phyloP scores from a whole-genome alignment of 1,140 invertebrate genomes.

The Zaprionus nigranus region DNA sequence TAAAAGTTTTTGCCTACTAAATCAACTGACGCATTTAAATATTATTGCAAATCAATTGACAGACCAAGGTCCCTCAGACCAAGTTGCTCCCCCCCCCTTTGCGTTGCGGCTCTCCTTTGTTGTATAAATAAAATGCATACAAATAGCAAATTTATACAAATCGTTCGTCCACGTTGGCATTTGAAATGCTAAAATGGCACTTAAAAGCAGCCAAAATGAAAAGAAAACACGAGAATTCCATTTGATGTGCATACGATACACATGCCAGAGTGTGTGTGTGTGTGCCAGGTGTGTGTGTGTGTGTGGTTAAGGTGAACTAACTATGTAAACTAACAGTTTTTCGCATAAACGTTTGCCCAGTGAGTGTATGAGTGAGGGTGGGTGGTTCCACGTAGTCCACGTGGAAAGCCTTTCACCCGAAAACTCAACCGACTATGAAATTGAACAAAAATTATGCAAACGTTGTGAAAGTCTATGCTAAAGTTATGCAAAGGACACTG shows the following conservation, averaged over 20 bases:
- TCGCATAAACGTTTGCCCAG: conserved; percentile 43
- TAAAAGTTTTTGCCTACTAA: conserved; percentile 28
- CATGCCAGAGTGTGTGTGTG: neutral
- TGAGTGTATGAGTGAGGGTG: conserved; percentile 13
- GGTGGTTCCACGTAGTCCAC: conserved; percentile 52
- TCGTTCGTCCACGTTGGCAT: too few species aligned
- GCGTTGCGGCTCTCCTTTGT: conserved; percentile 9
- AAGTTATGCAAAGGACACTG: conserved; percentile 74
- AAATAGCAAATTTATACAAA: conserved; percentile 84
- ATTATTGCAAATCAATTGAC: conserved; percentile 82
- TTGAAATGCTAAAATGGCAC: conserved; percentile 83
- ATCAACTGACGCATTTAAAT: conserved; percentile 78
- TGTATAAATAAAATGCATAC: conserved; percentile 79
- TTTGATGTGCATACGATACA: conserved; percentile 64
- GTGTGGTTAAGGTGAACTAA: conserved; percentile 59
- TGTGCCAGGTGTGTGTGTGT: neutral
- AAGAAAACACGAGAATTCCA: conserved; percentile 82
- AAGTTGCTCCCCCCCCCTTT: too few species aligned
- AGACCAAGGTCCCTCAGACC: neutral
- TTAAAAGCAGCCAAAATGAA: conserved; percentile 82
- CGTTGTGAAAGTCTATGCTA: conserved; percentile 48
- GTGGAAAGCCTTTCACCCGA: conserved; percentile 68
- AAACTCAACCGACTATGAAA: conserved; percentile 82
- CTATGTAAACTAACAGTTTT: conserved; percentile 74
- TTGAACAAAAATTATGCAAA: conserved; percentile 83